phyloP scores from a whole-genome alignment of 2,888 invertebrate species.

The Erebia palarica region DNA sequence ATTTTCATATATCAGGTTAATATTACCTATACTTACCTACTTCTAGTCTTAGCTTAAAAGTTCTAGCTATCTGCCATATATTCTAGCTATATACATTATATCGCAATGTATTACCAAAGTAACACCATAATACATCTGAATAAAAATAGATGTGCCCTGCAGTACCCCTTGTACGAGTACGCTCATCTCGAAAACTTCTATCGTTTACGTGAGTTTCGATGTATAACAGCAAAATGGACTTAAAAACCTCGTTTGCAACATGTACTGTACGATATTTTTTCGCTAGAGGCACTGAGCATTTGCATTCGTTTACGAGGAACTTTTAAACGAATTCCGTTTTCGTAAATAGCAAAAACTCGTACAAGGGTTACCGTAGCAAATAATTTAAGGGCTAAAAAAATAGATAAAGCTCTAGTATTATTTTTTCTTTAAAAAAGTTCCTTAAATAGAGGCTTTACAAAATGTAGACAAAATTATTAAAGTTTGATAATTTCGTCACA shows the following conservation, averaged over 20 bases:
- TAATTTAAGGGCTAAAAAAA: not conserved
- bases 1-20: too few relatives aligned
- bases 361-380: not conserved
- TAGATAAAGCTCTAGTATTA: not conserved
- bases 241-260: not conserved
- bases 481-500: not conserved
- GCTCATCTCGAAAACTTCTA: not conserved
- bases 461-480: not conserved
- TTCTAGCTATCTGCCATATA: not conserved
- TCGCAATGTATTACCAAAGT: not conserved
- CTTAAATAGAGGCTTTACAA: not conserved
- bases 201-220: not conserved
- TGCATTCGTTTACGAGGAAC: not conserved
- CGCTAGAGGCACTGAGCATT: not conserved
- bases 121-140: not conserved
- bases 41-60: slow-evolving; percentile 8
- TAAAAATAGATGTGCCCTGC: not conserved
- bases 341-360: not conserved
- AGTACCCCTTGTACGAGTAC: not conserved
- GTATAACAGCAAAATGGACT: not conserved
- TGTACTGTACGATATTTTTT: not conserved
- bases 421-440: not conserved
- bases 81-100: too few relatives aligned
- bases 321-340: not conserved
- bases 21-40: not conserved